Evolutionary conservation across 2,888 invertebrate genomes (phyloP).

Genomic region (Endomychus coccineus): DNA sequence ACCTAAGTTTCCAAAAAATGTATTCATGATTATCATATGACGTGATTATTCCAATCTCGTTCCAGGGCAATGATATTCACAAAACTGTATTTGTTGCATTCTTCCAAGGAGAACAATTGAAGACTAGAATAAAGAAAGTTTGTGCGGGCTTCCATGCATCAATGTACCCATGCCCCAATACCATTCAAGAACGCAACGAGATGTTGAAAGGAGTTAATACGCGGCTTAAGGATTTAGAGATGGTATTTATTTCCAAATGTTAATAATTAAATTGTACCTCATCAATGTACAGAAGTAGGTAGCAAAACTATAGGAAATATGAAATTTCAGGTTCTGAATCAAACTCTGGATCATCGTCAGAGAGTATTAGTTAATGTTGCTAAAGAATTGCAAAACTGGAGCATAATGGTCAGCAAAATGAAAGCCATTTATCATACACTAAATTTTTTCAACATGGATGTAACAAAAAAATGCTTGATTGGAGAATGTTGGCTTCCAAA

Average conservation of each 20-base stretch:
- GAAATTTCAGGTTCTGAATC: conserved; percentile 62
- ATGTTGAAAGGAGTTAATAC: conserved; percentile 88
- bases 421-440: conserved; percentile 71
- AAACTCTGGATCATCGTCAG: conserved; percentile 83
- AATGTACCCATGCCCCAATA: conserved; percentile 86
- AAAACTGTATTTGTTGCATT: conserved; percentile 86
- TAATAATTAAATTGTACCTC: conserved; percentile 13
- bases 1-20: too few relatives aligned
- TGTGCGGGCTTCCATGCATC: conserved; percentile 91
- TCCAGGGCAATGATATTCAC: conserved; percentile 76
- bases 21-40: too few relatives aligned
- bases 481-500: conserved; percentile 70
- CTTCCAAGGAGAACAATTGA: conserved; percentile 89
- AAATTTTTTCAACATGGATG: conserved; percentile 66
- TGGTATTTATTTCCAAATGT: conserved; percentile 3
- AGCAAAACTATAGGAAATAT: neutral
- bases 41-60: too few relatives aligned
- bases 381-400: conserved; percentile 82
- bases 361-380: conserved; percentile 78
- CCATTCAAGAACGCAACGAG: conserved; percentile 73
- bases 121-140: conserved; percentile 84
- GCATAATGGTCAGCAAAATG: conserved; percentile 70
- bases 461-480: conserved; percentile 65
- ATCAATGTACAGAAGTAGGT: too few relatives aligned
- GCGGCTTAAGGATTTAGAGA: conserved; percentile 78